A percentile compares a stretch with the other conserved stretches of the same genome.
These are phyloP conservation scores for Paraplagusia blochii DNA, from an alignment of 2,113 vertebrate species.

Conservation along the genomic window DNA sequence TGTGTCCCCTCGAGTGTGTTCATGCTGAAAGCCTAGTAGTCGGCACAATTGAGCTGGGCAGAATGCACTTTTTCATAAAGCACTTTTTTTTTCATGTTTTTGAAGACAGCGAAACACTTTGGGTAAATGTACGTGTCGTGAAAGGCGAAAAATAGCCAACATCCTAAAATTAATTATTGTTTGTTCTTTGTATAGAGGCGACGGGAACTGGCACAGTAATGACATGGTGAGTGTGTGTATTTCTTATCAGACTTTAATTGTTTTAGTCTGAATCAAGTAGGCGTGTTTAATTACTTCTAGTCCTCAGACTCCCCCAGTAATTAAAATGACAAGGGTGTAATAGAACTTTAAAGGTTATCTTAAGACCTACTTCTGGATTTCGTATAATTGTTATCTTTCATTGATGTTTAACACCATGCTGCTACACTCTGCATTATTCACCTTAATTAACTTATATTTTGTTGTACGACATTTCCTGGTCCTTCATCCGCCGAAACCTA, in stretches of 20 bases:
- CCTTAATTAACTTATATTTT: background rate
- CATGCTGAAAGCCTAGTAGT: no score
- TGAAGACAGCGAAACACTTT: no score
- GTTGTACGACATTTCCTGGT: background rate
- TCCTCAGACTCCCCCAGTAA: conserved; percentile 20
- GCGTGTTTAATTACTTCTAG: conserved; percentile 31
- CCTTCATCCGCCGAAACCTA: background rate
- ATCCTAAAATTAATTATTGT: background rate
- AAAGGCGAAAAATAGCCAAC: background rate
- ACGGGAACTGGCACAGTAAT: background rate
- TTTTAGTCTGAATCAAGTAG: conserved; percentile 18
- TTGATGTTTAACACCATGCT: background rate
- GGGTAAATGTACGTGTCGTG: no score
- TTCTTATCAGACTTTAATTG: conserved; percentile 7
- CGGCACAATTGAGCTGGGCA: no score
- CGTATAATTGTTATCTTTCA: conserved; percentile 9
- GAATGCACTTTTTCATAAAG: no score
- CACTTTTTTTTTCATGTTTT: no score
- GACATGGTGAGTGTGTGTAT: background rate
- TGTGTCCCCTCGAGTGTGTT: no score
- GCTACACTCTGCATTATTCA: background rate
- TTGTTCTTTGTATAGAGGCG: background rate
- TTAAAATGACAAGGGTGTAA: conserved; percentile 37
- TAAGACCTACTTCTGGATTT: conserved; percentile 9
- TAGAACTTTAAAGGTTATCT: conserved; percentile 30